Base-by-base conservation (phyloP, 1,140 invertebrate species). In the Trichonephila clavata region DNA sequence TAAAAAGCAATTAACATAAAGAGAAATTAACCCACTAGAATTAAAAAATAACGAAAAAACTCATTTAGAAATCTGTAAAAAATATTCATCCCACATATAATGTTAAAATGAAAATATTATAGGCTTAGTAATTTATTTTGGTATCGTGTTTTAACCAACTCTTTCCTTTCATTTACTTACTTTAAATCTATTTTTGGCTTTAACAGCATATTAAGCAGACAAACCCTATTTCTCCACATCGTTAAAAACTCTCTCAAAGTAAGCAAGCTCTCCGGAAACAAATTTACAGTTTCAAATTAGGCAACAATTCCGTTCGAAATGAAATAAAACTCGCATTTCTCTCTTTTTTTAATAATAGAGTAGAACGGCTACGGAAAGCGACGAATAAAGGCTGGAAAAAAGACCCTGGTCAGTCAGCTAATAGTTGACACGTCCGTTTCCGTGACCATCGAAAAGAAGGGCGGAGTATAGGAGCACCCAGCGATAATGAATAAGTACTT, bases 401-500 rank as follows among this genome's bases (percentile, higher is more conserved):
- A 39, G 32, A 77, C 27, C 4, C 5, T 18, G 16, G 16, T 18
- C 27, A 10, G 68, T 6, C 68, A 32, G 16, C 71, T 77, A 77
- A 77, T 77, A 77, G 71, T 77, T 77, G 71, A 77, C 71, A 77
- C 71, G 71, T 77, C 71, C 71, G 71, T 32, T 77, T 77, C 71
- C 71, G 65, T 68, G 65, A 68, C 65, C 6, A 21, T 18, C 65
- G 20, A 32, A 39, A 32, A 39, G 27, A 32, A 77, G 71, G 71
- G 71, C 71, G 71, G 71, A 13, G 71, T 32, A 39, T 32, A 18
- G 10, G 65, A n/a, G 21, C 65, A 24, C 65, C 61, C 20, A 18
- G 21, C 61, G 61, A 6, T 63, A 63, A 68, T 68, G 65, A 68
- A 68, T 68, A n/a, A 68, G n/a, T 24, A 21, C 65, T 18, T 63